These are phyloP conservation scores for Bombus confusus DNA, from an alignment of 1,140 invertebrate genomes.

Conservation along the genomic window DNA sequence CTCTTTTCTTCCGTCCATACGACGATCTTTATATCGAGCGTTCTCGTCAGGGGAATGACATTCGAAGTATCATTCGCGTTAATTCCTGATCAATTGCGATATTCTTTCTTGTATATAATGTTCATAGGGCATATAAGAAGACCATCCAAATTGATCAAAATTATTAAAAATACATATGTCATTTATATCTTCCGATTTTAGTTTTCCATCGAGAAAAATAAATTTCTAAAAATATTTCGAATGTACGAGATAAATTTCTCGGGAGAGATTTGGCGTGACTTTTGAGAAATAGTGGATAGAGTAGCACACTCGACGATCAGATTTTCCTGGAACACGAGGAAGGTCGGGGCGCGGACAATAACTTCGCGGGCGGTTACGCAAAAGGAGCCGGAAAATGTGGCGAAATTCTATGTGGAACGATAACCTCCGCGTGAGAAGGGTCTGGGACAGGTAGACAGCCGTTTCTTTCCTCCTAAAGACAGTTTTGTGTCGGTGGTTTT, in stretches of 20 bases:
- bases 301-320: background rate
- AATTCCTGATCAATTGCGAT: too few species aligned
- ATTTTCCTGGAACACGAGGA: slow-evolving; percentile 26
- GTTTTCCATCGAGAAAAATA: background rate
- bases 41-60: too few species aligned
- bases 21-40: background rate
- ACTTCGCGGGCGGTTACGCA: slow-evolving; percentile 51
- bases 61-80: too few species aligned
- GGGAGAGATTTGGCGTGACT: background rate
- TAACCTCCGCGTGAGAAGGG: slow-evolving; percentile 48
- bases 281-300: background rate
- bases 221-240: background rate
- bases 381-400: slow-evolving; percentile 55
- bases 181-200: background rate
- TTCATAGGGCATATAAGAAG: background rate
- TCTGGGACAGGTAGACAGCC: slow-evolving; percentile 50
- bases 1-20: background rate
- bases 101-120: background rate
- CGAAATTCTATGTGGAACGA: slow-evolving; percentile 45
- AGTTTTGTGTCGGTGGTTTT: slow-evolving; percentile 38
- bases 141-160: background rate
- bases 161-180: background rate
- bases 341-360: slow-evolving; percentile 3
- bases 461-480: background rate
- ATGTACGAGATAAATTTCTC: background rate